phyloP scores from a whole-genome alignment of 1,140 invertebrate species.

The Temnothorax curvispinosus region DNA sequence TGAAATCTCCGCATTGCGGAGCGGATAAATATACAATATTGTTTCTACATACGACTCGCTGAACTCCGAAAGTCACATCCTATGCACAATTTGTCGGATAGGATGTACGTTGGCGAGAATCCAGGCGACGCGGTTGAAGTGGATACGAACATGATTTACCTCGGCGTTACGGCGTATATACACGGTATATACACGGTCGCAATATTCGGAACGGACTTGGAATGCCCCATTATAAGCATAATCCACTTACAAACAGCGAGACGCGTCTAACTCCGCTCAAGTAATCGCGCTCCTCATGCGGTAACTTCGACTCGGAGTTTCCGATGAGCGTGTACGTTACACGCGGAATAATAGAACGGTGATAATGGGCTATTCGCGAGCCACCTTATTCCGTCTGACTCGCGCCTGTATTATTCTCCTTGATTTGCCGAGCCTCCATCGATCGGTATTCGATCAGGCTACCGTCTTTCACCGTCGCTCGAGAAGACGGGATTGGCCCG shows the following conservation, averaged over 20 bases:
- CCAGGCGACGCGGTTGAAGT: slow-evolving; percentile 51
- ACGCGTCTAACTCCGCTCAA: slow-evolving; percentile 31
- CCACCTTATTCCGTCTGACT: background rate
- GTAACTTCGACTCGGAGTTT: slow-evolving; percentile 46
- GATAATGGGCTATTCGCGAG: slow-evolving; percentile 17
- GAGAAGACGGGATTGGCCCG: background rate
- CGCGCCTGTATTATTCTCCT: slow-evolving; percentile 10
- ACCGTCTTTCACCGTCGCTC: background rate
- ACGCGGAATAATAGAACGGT: slow-evolving; percentile 44
- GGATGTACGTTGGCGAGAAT: slow-evolving; percentile 41
- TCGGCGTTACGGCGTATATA: background rate
- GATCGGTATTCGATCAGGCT: background rate
- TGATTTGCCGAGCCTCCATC: background rate
- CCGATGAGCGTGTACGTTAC: slow-evolving; percentile 47
- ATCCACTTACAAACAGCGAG: slow-evolving; percentile 67
- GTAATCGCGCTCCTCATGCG: slow-evolving; percentile 37
- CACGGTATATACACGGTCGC: background rate
- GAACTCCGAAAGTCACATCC: slow-evolving; percentile 43
- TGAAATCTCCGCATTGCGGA: slow-evolving; percentile 46
- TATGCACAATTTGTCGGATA: slow-evolving; percentile 52
- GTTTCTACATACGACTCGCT: slow-evolving; percentile 39
- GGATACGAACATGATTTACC: slow-evolving; percentile 53
- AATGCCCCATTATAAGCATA: slow-evolving; percentile 62
- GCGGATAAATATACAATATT: slow-evolving; percentile 57
- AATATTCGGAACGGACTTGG: slow-evolving; percentile 53